These are phyloP conservation scores for Bolinopsis microptera DNA, from an alignment of 37 sponge, comb jelly and placozoan species.

Conservation along the genomic window DNA sequence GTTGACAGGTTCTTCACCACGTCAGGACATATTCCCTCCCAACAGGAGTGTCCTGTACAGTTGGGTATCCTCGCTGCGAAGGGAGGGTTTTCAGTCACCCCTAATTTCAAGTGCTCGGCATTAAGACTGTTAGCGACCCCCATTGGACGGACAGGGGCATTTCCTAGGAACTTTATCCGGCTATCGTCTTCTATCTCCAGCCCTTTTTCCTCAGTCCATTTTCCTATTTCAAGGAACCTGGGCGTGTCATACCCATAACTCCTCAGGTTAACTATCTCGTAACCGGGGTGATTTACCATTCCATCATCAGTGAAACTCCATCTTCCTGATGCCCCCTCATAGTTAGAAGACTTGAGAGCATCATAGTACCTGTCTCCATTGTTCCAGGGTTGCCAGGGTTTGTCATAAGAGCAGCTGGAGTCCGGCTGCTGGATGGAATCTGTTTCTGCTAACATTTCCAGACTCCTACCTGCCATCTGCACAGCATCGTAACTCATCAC, in stretches of 20 bases:
- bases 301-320: background rate
- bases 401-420: background rate
- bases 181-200: background rate
- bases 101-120: background rate
- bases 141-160: background rate
- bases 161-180: background rate
- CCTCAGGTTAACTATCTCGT: constrained; percentile 48
- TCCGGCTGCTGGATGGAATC: background rate
- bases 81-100: constrained; percentile 30
- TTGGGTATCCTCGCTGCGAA: background rate
- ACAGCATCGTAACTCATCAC: constrained; percentile 14
- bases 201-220: background rate
- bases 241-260: background rate
- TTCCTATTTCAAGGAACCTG: background rate
- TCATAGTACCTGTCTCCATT: background rate
- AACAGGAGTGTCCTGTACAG: background rate
- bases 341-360: background rate
- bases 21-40: constrained; percentile 55
- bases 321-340: background rate
- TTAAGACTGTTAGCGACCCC: constrained; percentile 28
- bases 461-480: background rate
- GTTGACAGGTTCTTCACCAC: background rate
- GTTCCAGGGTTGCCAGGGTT: background rate
- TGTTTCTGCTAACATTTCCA: background rate
- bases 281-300: background rate